phyloP scores from a whole-genome alignment of 2,888 invertebrate species.

The Laspeyria flexula region DNA sequence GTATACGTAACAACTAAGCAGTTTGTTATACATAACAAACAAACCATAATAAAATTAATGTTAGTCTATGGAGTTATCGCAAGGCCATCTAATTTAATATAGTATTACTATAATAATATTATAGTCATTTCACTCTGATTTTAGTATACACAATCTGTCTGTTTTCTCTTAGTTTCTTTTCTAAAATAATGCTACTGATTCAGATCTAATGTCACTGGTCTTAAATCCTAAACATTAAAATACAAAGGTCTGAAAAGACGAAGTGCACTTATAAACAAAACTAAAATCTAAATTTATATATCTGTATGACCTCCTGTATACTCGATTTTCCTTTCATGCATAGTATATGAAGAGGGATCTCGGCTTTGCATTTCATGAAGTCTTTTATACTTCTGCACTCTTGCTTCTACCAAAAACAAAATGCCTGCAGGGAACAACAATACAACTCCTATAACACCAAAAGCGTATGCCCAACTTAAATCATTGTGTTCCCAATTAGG shows the following conservation, averaged over 20 bases:
- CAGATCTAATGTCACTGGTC: not conserved
- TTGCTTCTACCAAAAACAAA: conserved; percentile 93
- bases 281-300: conserved; percentile 80
- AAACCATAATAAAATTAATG: no score
- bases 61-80: no score
- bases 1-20: no score
- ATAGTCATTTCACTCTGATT: no score
- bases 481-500: conserved; percentile 98
- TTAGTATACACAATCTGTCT: no score
- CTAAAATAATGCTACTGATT: not conserved
- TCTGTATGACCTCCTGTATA: conserved; percentile 88
- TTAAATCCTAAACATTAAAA: not conserved
- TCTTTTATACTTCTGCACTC: conserved; percentile 91
- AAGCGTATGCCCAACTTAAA: conserved; percentile 96
- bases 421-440: conserved; percentile 91
- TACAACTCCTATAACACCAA: conserved; percentile 93
- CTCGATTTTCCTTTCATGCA: conserved; percentile 88
- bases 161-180: no score
- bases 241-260: conserved; percentile 18
- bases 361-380: conserved; percentile 89
- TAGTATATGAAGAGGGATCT: conserved; percentile 88
- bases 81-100: no score
- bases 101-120: no score
- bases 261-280: conserved; percentile 13
- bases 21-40: no score